Percentiles rank a stretch among this genome's conserved stretches.
Conservation (phyloP, 1,140 invertebrate genomes). For the Lamellibrachia luymesi region DNA sequence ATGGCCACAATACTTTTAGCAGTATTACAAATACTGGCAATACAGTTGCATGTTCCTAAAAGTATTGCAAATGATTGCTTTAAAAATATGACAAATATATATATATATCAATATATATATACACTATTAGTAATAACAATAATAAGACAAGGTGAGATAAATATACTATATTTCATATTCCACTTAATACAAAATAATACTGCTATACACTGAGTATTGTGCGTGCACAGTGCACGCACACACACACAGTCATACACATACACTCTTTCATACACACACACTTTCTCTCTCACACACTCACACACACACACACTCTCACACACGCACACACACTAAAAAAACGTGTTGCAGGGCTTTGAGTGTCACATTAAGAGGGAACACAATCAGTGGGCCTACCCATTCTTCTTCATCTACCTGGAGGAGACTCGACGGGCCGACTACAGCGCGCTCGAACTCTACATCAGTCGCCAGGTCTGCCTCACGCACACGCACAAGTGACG, state of each 20-base stretch:
- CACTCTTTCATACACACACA: not conserved
- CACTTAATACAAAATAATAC: not conserved
- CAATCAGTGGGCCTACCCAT: slow-evolving; percentile 31
- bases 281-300: not conserved
- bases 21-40: not conserved
- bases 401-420: slow-evolving; percentile 30
- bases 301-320: not conserved
- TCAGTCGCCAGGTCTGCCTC: slow-evolving; percentile 26
- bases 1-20: not conserved
- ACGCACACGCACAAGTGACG: not conserved
- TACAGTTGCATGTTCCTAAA: not conserved
- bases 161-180: too few species aligned
- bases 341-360: slow-evolving; percentile 29
- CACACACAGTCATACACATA: not conserved
- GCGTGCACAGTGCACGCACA: not conserved
- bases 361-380: slow-evolving; percentile 29
- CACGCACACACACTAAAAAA: slow-evolving; percentile 8
- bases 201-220: not conserved
- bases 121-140: too few species aligned
- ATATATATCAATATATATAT: too few species aligned
- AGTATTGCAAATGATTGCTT: not conserved
- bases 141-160: too few species aligned
- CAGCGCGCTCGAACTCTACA: slow-evolving; percentile 28
- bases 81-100: too few species aligned
- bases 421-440: slow-evolving; percentile 27